Percentiles rank a stretch among this genome's conserved stretches.
Evolutionary conservation across 1,140 invertebrate genomes (phyloP).

Genomic region (Aporrectodea caliginosa): DNA sequence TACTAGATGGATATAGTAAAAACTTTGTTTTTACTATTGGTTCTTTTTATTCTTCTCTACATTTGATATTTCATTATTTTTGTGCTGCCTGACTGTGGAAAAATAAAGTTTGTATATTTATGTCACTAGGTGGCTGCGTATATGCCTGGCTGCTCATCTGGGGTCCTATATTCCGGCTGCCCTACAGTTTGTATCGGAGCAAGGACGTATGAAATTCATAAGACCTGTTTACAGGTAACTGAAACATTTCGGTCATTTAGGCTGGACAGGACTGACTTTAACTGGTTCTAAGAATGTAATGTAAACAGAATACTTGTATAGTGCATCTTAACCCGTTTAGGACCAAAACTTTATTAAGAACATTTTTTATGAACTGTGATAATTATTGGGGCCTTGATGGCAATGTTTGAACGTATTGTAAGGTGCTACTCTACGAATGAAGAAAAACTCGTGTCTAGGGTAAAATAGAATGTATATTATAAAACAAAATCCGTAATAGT

Average conservation of each 20-base stretch:
- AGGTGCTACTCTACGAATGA: too few relatives aligned
- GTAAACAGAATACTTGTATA: neutral
- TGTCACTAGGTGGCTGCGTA: constrained; percentile 67
- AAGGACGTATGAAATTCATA: constrained; percentile 87
- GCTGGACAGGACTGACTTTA: too few relatives aligned
- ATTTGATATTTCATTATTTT: constrained; percentile 17
- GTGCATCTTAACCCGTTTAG: neutral
- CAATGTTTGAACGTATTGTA: constrained; percentile 34
- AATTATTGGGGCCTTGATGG: constrained; percentile 32
- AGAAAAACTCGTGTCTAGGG: too few relatives aligned
- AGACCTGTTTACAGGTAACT: constrained; percentile 71
- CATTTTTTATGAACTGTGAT: constrained; percentile 31
- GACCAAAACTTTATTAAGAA: constrained; percentile 37
- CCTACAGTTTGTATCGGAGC: constrained; percentile 72
- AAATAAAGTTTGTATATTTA: constrained; percentile 24
- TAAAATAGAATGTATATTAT: too few relatives aligned
- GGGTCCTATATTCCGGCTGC: constrained; percentile 63
- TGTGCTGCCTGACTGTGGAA: too few relatives aligned
- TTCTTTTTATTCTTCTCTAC: too few relatives aligned
- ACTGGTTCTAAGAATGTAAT: constrained; percentile 4
- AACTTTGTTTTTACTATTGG: constrained; percentile 29
- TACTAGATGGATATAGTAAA: neutral
- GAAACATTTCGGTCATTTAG: too few relatives aligned
- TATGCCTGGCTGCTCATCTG: constrained; percentile 72
- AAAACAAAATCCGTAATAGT: too few relatives aligned